Evolutionary conservation across 2,888 invertebrate genomes (phyloP).

Genomic region (Ophraella communa): DNA sequence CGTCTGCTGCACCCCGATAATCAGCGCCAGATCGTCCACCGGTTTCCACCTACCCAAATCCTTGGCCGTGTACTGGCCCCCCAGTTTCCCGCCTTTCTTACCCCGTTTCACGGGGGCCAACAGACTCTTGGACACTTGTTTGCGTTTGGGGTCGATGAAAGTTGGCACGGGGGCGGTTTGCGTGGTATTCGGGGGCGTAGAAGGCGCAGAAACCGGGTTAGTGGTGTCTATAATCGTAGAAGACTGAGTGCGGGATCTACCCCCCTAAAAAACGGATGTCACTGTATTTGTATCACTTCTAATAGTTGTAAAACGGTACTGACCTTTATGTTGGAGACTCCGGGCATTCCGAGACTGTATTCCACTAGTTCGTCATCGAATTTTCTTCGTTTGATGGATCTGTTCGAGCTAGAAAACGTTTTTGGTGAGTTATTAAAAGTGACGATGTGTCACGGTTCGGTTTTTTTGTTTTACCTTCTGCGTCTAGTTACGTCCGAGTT

Average conservation of each 20-base stretch:
- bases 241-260: constrained; percentile 58
- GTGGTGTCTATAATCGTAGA: constrained; percentile 57
- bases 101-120: constrained; percentile 59
- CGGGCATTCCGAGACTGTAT: constrained; percentile 78
- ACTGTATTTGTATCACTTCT: not conserved
- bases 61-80: constrained; percentile 75
- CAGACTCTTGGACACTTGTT: constrained; percentile 58
- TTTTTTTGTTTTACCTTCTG: constrained; percentile 48
- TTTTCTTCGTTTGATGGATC: constrained; percentile 93
- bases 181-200: constrained; percentile 49
- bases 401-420: constrained; percentile 73
- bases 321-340: constrained; percentile 57
- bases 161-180: constrained; percentile 51
- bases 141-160: constrained; percentile 56
- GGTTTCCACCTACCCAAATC: constrained; percentile 96
- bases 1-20: constrained; percentile 87
- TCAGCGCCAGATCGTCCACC: constrained; percentile 92
- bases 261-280: constrained; percentile 47
- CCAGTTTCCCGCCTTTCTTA: constrained; percentile 68
- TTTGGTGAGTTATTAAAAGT: constrained; percentile 24
- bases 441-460: too few species aligned
- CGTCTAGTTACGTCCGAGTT: constrained; percentile 54
- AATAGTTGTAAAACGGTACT: not conserved
- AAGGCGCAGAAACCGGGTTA: constrained; percentile 49
- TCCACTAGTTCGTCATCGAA: constrained; percentile 98